These are phyloP conservation scores for Plestiodon gilberti DNA, from an alignment of 2,113 vertebrate species.

Conservation along the genomic window DNA sequence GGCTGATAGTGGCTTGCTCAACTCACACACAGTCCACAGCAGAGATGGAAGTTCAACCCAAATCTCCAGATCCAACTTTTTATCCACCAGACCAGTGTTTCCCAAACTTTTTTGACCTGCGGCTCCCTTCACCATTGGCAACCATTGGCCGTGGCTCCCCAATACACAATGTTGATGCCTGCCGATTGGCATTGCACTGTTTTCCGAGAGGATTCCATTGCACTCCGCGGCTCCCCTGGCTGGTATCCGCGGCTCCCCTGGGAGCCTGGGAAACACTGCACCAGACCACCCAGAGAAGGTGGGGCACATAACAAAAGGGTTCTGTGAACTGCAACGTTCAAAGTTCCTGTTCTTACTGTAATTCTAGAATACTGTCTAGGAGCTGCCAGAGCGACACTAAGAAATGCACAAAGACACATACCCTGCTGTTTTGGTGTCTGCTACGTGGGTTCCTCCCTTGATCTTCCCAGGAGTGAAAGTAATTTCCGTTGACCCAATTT, in stretches of 20 bases:
- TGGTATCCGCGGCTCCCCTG: too few relatives aligned
- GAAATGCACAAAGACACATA: conserved; percentile 57
- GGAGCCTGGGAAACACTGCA: too few relatives aligned
- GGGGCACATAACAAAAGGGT: not conserved
- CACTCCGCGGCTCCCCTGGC: too few relatives aligned
- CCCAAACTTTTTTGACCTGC: too few relatives aligned
- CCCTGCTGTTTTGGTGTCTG: conserved; percentile 93
- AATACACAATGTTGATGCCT: too few relatives aligned
- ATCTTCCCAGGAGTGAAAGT: conserved; percentile 88
- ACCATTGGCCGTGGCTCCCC: too few relatives aligned
- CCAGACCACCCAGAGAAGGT: not conserved
- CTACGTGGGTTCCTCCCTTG: conserved; percentile 85
- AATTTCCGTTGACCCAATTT: conserved; percentile 91
- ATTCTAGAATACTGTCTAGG: too few relatives aligned
- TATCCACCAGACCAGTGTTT: not conserved
- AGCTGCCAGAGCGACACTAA: not conserved
- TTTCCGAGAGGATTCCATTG: too few relatives aligned
- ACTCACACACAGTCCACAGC: not conserved
- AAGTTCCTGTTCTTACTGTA: too few relatives aligned
- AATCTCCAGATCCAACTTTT: not conserved
- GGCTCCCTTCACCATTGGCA: too few relatives aligned
- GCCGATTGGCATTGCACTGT: too few relatives aligned
- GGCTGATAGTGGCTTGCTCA: not conserved
- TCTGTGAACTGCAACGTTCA: not conserved
- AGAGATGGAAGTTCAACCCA: not conserved